Evolutionary conservation across 2,113 vertebrate genomes (phyloP), one percentile per base, ranked within the genome.

Genomic region (Psittacara wagleri): DNA sequence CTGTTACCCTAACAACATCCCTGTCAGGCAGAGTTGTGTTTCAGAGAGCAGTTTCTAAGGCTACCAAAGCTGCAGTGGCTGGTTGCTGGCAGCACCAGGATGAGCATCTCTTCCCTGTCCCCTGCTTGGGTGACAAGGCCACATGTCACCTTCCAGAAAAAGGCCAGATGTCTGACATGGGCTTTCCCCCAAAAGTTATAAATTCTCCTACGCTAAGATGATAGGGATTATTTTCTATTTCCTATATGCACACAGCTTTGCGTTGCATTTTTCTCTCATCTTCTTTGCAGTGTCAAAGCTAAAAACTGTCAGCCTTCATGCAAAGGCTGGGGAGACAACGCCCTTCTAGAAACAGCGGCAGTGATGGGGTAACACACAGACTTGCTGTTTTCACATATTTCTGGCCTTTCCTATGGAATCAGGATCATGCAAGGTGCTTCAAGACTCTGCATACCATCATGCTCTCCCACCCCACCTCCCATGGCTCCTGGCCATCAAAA

Each of bases 21-120:
- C 55, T 7, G 41, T 5, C 51, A 0, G 5, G 28, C 0, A 1
- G 33, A 4, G 2, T 0, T 2, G 61, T 1, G 0, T 39, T 59
- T 41, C 61, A 61, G 51, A 51, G 43, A 17, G 46, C 54, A 8
- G 69, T 43, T 69, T 37, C 55, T 39, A 78, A 64, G 48, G 20
- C 17, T 35, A 12, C 20, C 14, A 24, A 4, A 23, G 62, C n/a
- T 44, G 37, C 28, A 7, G 41, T 15, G 18, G 37, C 13, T 3
- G 3, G 7, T 9, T 48, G 70, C 52, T 75, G 69, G 43, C 72
- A 63, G 55, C 57, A 33, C 25, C 0, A 2, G 59, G 29, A 29
- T 29, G 41, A 54, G 22, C 39, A 55, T 35, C 48, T 27, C 41
- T 35, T 54, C 35, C 69, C 41, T 63, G 77, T 13, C 20, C 33